These are phyloP conservation scores for Synchiropus splendidus DNA, from an alignment of 2,113 vertebrate genomes.

Conservation along the genomic window DNA sequence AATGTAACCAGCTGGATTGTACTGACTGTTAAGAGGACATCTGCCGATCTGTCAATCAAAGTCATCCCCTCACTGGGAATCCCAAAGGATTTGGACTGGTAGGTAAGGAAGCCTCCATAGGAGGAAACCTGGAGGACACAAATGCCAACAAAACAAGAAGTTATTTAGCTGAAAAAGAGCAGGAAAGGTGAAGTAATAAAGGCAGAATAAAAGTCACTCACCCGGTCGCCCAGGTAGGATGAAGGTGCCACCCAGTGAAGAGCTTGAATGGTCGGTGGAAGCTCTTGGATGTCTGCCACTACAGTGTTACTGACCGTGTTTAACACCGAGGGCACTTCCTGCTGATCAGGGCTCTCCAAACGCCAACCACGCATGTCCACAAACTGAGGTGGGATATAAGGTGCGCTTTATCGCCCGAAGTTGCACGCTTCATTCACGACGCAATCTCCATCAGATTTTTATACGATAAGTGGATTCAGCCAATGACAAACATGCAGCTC, in stretches of 20 bases:
- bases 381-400: conserved; percentile 59
- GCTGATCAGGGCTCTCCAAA: conserved; percentile 65
- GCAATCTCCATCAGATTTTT: too few species aligned
- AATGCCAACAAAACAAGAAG: too few species aligned
- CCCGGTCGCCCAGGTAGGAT: conserved; percentile 83
- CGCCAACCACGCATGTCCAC: conserved; percentile 82
- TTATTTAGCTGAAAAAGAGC: too few species aligned
- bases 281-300: conserved; percentile 86
- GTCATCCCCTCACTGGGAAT: conserved; percentile 85
- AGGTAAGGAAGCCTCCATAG: conserved; percentile 85
- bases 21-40: conserved; percentile 77
- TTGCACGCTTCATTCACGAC: too few species aligned
- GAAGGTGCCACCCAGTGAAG: conserved; percentile 82
- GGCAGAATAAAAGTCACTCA: conserved; percentile 52
- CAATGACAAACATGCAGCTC: neutral
- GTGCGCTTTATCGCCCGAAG: too few species aligned
- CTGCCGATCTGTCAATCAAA: conserved; percentile 71
- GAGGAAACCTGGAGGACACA: conserved; percentile 76
- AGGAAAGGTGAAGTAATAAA: too few species aligned
- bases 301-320: conserved; percentile 78
- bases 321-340: conserved; percentile 70
- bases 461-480: too few species aligned
- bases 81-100: conserved; percentile 87
- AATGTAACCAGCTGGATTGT: neutral
- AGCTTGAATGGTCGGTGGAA: conserved; percentile 63